A percentile compares a stretch with the other conserved stretches of the same genome.
These are phyloP conservation scores for Leptinotarsa haldemani DNA, from an alignment of 2,888 invertebrate genomes.

Conservation along the genomic window DNA sequence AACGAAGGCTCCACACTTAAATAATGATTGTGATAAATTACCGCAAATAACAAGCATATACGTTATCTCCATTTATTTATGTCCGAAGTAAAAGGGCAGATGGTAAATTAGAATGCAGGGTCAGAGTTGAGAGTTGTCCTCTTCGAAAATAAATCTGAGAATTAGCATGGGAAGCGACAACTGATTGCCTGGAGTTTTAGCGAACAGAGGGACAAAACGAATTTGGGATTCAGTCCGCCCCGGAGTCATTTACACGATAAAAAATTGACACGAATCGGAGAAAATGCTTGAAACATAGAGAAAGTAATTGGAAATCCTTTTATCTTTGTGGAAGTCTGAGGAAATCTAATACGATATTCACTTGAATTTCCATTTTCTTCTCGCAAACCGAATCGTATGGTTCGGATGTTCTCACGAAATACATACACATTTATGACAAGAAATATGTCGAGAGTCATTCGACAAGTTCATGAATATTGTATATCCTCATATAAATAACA, in stretches of 20 bases:
- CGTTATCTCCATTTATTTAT: constrained; percentile 53
- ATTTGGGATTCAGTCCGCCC: constrained; percentile 41
- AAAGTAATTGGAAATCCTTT: constrained; percentile 22
- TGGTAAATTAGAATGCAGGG: constrained; percentile 61
- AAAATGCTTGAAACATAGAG: constrained; percentile 23
- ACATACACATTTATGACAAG: constrained; percentile 6
- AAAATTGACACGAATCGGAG: constrained; percentile 24
- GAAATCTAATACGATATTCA: constrained; percentile 23
- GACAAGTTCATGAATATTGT: not conserved
- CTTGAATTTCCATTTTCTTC: constrained; percentile 23
- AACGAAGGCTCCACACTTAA: constrained; percentile 24
- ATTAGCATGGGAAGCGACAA: constrained; percentile 64
- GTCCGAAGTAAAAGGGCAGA: constrained; percentile 55
- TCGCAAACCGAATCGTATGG: constrained; percentile 2
- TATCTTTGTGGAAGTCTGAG: constrained; percentile 22
- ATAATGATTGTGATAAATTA: constrained; percentile 42
- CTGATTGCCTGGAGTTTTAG: constrained; percentile 59
- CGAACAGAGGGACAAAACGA: constrained; percentile 40
- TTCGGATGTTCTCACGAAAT: not conserved
- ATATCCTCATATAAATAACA: too few relatives aligned
- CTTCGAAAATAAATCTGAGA: constrained; percentile 57
- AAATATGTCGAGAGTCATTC: not conserved
- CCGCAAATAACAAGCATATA: constrained; percentile 37
- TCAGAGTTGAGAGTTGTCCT: constrained; percentile 57
- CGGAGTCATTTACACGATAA: constrained; percentile 44